These are phyloP conservation scores for Rhamnusium bicolor DNA, from an alignment of 2,888 invertebrate species.

Conservation along the genomic window DNA sequence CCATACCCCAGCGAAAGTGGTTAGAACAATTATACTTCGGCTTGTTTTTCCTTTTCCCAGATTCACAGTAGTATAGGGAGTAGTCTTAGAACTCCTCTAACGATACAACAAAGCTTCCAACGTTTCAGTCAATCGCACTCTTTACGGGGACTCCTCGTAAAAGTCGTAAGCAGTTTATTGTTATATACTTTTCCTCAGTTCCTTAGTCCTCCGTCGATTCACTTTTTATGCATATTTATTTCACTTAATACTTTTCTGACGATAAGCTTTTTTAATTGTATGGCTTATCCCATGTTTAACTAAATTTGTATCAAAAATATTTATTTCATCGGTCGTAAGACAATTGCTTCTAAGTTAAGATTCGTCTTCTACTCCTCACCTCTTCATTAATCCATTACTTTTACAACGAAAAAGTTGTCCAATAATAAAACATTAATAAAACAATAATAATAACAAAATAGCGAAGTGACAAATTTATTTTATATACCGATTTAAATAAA, in stretches of 20 bases:
- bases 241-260: not conserved
- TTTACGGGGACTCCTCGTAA: constrained; percentile 48
- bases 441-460: no score
- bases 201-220: constrained; percentile 25
- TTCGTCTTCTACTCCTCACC: no score
- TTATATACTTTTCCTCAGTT: constrained; percentile 39
- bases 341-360: no score
- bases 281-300: not conserved
- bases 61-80: constrained; percentile 50
- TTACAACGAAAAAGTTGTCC: no score
- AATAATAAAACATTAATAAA: no score
- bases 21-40: constrained; percentile 60
- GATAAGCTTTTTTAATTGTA: not conserved
- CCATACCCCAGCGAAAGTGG: constrained; percentile 53
- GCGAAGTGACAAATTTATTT: no score
- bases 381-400: no score
- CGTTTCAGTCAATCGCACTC: constrained; percentile 52
- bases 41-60: constrained; percentile 55
- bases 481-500: no score
- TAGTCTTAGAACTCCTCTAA: constrained; percentile 49
- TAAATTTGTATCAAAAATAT: no score
- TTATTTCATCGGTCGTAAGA: no score
- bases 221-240: constrained; percentile 28
- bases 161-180: constrained; percentile 49
- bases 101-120: constrained; percentile 37